These are phyloP conservation scores for Sarcophaga peregrina DNA, from an alignment of 1,140 invertebrate genomes.

Conservation along the genomic window DNA sequence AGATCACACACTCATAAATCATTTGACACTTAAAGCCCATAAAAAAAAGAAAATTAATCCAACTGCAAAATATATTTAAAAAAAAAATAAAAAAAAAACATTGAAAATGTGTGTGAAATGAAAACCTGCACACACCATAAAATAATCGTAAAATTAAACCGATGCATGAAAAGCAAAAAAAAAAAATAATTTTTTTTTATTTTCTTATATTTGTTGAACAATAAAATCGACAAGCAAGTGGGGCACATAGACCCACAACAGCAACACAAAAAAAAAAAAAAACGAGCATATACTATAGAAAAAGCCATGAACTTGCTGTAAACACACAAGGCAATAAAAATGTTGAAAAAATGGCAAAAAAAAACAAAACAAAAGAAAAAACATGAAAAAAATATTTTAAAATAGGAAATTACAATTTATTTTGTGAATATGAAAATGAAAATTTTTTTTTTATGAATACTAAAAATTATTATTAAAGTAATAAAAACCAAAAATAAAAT, in stretches of 20 bases:
- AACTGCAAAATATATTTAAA: no score
- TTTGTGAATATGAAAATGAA: no score
- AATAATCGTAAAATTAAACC: neutral
- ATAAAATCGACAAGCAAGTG: no score
- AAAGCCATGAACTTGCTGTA: neutral
- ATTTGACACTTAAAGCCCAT: constrained; percentile 10
- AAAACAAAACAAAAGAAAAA: neutral
- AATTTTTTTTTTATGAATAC: no score
- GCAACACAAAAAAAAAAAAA: no score
- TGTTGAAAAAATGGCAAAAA: neutral
- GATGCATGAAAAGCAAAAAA: no score
- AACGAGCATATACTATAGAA: neutral
- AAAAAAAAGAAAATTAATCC: neutral
- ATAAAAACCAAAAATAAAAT: no score
- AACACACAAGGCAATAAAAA: neutral
- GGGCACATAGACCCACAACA: no score
- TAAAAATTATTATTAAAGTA: no score
- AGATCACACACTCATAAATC: neutral
- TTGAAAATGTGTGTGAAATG: neutral
- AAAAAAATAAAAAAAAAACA: neutral
- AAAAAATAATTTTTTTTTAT: no score
- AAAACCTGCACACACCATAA: neutral
- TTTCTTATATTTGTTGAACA: no score
- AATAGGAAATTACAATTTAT: no score
- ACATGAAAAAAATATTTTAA: neutral